Evolutionary conservation across 92 coral and sea anemone species (phyloP).

Genomic region (Meandrina meandrites): DNA sequence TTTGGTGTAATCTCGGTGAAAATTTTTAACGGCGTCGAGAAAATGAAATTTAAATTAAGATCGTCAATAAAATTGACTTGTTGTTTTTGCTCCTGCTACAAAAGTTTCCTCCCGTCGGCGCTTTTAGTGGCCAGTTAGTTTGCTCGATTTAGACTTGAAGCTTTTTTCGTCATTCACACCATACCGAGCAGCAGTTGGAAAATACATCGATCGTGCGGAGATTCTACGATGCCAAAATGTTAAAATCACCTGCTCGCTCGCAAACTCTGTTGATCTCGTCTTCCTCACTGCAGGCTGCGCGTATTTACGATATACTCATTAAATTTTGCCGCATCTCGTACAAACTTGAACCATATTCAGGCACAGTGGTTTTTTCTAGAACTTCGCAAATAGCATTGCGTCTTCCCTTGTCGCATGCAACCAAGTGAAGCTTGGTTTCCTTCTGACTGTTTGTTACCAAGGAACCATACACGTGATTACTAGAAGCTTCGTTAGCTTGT

Average conservation of each 20-base stretch:
- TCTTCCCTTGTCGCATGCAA: slow-evolving; percentile 6
- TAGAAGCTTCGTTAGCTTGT: not conserved
- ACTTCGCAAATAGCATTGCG: slow-evolving; percentile 50
- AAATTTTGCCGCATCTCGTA: slow-evolving; percentile 41
- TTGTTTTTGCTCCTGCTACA: not conserved
- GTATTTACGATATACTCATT: not conserved
- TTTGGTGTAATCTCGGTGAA: not conserved
- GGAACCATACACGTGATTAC: not conserved
- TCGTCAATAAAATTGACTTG: not conserved
- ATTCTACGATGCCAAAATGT: not conserved
- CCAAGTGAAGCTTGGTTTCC: not conserved
- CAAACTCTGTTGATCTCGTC: not conserved
- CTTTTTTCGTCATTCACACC: not conserved
- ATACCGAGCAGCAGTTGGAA: not conserved
- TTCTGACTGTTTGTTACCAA: not conserved
- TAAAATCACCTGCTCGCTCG: not conserved
- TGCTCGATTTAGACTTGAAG: not conserved
- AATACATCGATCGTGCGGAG: not conserved
- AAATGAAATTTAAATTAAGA: not conserved
- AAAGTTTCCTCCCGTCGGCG: not conserved
- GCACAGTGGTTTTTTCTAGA: slow-evolving; percentile 21
- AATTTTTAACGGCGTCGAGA: not conserved
- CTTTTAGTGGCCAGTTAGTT: not conserved
- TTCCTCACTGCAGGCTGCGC: not conserved
- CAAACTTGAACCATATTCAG: slow-evolving; percentile 36